Conservation (phyloP, 1,140 invertebrate genomes). For the Drosophila grimshawi region DNA sequence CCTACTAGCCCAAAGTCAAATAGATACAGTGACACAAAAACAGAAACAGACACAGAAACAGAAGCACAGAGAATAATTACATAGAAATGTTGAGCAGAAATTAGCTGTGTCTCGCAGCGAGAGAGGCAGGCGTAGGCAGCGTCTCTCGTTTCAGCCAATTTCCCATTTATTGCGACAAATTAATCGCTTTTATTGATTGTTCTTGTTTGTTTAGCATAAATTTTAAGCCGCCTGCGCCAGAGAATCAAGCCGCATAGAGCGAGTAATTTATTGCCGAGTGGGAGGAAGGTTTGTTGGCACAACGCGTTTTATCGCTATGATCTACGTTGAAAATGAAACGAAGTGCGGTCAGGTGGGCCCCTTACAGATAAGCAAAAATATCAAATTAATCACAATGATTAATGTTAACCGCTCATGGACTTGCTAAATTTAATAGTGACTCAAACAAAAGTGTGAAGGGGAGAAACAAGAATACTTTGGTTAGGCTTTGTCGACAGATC, state of each 20-base stretch:
- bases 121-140: constrained; percentile 6
- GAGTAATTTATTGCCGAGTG: constrained; percentile 8
- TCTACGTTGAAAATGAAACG: constrained; percentile 10
- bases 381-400: constrained; percentile 30
- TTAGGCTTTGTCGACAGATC: neutral
- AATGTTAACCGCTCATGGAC: constrained; percentile 8
- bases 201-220: constrained; percentile 55
- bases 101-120: neutral
- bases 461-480: neutral
- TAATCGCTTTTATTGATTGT: constrained; percentile 64
- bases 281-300: too few species aligned
- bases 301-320: neutral
- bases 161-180: constrained; percentile 30
- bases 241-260: constrained; percentile 10
- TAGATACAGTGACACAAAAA: constrained; percentile 3
- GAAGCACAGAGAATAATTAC: neutral
- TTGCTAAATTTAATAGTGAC: neutral
- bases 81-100: neutral
- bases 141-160: constrained; percentile 25
- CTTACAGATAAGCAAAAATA: constrained; percentile 27
- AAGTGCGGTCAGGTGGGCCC: constrained; percentile 15
- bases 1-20: constrained; percentile 13
- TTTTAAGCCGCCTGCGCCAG: constrained; percentile 33
- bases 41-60: neutral
- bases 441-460: too few species aligned